phyloP scores from a whole-genome alignment of 2,888 invertebrate genomes.

The Trichogramma dendrolimi region DNA sequence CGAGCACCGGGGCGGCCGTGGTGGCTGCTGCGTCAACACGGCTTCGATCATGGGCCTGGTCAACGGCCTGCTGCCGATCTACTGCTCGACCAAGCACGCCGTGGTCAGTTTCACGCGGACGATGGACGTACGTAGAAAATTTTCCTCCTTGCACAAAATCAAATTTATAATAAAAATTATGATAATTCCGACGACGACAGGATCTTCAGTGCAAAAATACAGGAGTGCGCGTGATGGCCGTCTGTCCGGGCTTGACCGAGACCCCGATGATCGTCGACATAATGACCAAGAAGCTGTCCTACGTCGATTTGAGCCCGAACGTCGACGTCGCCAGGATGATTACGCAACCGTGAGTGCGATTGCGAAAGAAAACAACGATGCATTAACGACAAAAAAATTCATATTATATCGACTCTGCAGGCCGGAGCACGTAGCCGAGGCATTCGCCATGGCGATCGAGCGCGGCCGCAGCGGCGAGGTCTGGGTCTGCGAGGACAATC shows the following conservation, averaged over 20 bases:
- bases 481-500: constrained; percentile 43
- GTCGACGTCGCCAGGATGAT: too few species aligned
- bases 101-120: constrained; percentile 46
- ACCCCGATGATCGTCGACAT: constrained; percentile 27
- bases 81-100: constrained; percentile 58
- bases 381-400: too few species aligned
- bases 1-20: constrained; percentile 52
- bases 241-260: constrained; percentile 44
- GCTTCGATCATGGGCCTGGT: constrained; percentile 58
- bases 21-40: constrained; percentile 63
- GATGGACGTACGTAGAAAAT: constrained; percentile 37
- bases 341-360: too few species aligned
- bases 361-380: too few species aligned
- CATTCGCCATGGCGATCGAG: constrained; percentile 38
- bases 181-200: background rate
- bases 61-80: constrained; percentile 51
- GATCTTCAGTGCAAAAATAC: constrained; percentile 38
- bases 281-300: too few species aligned
- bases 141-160: background rate
- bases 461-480: constrained; percentile 38
- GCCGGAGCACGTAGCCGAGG: constrained; percentile 42
- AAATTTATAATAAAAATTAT: background rate
- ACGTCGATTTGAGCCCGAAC: too few species aligned
- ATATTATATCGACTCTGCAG: constrained; percentile 23
- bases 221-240: constrained; percentile 41